These are phyloP conservation scores for Coryphaenoides rupestris DNA, from an alignment of 2,113 vertebrate genomes.

Conservation along the genomic window DNA sequence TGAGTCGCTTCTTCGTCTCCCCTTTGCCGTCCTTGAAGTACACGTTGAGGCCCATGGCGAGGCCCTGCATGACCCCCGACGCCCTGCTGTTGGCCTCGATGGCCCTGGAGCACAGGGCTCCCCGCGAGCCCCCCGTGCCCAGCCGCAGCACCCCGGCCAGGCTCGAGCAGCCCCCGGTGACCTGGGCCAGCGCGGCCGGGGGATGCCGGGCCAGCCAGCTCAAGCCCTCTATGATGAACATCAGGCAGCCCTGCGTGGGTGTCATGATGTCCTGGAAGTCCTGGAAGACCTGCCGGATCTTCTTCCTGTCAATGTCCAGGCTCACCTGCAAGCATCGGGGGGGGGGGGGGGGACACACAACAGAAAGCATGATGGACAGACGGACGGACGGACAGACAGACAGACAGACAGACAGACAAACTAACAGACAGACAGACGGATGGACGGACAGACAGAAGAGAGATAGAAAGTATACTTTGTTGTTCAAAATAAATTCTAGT, in stretches of 20 bases:
- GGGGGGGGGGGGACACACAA: no score
- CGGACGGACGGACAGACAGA: no score
- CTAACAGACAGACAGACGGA: no score
- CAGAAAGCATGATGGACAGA: no score
- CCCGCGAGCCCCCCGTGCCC: rapidly evolving
- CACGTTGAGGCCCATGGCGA: slow-evolving; percentile 29
- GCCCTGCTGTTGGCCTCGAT: not conserved
- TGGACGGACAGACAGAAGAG: no score
- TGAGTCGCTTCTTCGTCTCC: slow-evolving; percentile 27
- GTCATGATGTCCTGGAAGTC: slow-evolving; percentile 4
- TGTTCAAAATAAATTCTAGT: not conserved
- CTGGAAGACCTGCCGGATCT: slow-evolving; percentile 24
- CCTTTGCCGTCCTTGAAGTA: slow-evolving; percentile 36
- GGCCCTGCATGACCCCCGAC: slow-evolving; percentile 11
- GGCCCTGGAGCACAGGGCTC: rapidly evolving
- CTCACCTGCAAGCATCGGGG: slow-evolving; percentile 24
- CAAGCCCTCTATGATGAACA: slow-evolving; percentile 28
- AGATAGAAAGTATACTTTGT: not conserved
- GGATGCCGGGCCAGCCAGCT: slow-evolving; percentile 9
- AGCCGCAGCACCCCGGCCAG: not conserved
- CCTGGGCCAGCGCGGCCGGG: not conserved
- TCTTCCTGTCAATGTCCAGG: slow-evolving; percentile 27
- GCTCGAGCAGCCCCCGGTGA: not conserved
- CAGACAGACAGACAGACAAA: no score
- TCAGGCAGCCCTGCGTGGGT: slow-evolving; percentile 18